Base-by-base conservation (phyloP, 2,888 invertebrate species). In the Thera obeliscata region DNA sequence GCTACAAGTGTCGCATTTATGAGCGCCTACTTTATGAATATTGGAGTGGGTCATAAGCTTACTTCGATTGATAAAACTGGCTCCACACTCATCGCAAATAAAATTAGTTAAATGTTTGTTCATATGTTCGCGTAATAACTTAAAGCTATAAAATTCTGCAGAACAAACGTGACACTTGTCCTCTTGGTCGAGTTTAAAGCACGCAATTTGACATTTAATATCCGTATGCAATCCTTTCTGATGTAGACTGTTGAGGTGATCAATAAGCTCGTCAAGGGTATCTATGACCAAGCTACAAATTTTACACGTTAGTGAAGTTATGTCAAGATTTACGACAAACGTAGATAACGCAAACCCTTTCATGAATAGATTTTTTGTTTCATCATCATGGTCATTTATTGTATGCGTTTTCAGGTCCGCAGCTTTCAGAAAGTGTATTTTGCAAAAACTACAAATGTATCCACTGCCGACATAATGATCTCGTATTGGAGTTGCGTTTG, bases 311-410 rank as follows among this genome's bases (percentile, higher is more conserved):
- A 90, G 71, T 0, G 66, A 74, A 0, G 91, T 89, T 9, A 90
- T 85, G 49, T 91, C 91, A 0, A 91, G 70, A 75, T 86, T 88
- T 0, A 87, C 83, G n/a, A 81, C 77, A 74, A 67, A 74, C 59
- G 66, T 64, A 2, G 58, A 63, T 11, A 70, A 33, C 33, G 33
- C 22, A 41, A 7, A 11, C 50, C 50, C 50, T 58, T 60, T 41
- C 61, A 78, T 75, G 43, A 68, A 70, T 35, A 52, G 61, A 5
- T 61, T 52, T 52, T 66, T 72, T 9, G 59, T 66, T 9, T 68
- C 59, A n/a, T 67, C 64, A 11, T 74, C 68, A 54, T 76, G 71
- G 55, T 72, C 61, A 8, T 72, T 62, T 33, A 82, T 74, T 0
- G 83, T 85, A 58, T 88, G 88, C 0, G 69, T 70, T 68, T 89